These are phyloP conservation scores for Euproctis similis DNA, from an alignment of 2,888 invertebrate genomes.

Conservation along the genomic window DNA sequence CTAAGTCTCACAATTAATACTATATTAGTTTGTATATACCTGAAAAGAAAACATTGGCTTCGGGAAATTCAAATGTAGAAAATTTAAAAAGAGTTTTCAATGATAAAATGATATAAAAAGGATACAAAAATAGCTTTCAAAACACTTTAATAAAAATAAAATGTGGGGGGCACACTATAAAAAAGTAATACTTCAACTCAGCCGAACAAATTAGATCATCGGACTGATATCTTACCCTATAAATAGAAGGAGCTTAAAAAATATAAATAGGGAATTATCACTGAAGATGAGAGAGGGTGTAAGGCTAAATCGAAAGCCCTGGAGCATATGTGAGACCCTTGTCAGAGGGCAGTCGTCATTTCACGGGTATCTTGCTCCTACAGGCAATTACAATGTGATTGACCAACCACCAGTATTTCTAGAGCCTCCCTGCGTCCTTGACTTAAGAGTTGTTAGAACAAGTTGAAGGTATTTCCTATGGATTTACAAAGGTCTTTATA, in stretches of 20 bases:
- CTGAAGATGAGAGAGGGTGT: constrained; percentile 28
- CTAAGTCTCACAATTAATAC: no score
- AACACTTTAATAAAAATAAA: background rate
- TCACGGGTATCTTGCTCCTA: constrained; percentile 67
- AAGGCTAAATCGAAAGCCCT: constrained; percentile 48
- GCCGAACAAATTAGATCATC: constrained; percentile 1
- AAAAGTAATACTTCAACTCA: background rate
- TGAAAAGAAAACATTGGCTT: no score
- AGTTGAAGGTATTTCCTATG: constrained; percentile 11
- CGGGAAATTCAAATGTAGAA: no score
- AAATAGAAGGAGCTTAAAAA: constrained; percentile 8
- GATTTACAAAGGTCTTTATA: constrained; percentile 26
- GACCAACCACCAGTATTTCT: constrained; percentile 38
- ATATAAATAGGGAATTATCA: constrained; percentile 17
- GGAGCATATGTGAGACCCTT: constrained; percentile 52
- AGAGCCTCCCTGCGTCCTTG: constrained; percentile 24
- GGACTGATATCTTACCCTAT: background rate
- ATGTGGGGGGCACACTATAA: background rate
- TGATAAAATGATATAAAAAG: no score
- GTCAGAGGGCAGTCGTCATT: constrained; percentile 65
- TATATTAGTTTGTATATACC: no score
- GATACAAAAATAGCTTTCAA: no score
- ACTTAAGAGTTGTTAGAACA: constrained; percentile 3
- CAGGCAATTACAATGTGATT: constrained; percentile 69
- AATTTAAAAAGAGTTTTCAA: no score